Conservation (phyloP, 2,888 invertebrate genomes). For the Baronia brevicornis region DNA sequence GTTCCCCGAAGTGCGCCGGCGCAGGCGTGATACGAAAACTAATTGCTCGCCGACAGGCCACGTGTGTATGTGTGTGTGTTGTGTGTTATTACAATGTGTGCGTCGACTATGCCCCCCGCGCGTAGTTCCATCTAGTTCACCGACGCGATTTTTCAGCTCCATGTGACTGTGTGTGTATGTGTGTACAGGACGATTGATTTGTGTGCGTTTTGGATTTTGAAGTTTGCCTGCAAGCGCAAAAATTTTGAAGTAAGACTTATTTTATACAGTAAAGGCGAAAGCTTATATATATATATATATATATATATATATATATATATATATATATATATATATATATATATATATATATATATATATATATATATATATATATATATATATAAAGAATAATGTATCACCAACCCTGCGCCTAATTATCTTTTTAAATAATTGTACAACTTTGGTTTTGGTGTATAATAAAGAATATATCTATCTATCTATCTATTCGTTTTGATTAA, state of each 20-base stretch:
- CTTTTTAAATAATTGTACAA: too few relatives aligned
- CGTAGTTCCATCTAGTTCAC: slow-evolving; percentile 13
- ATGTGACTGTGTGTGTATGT: slow-evolving; percentile 8
- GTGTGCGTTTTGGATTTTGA: slow-evolving; percentile 10
- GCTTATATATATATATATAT: too few relatives aligned
- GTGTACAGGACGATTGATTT: neutral
- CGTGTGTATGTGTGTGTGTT: slow-evolving; percentile 26
- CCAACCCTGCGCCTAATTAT: too few relatives aligned
- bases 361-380: too few relatives aligned
- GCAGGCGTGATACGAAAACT: slow-evolving; percentile 50
- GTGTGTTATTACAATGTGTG: slow-evolving; percentile 23
- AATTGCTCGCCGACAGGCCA: slow-evolving; percentile 25
- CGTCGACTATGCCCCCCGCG: slow-evolving; percentile 12
- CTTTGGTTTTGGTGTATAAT: too few relatives aligned
- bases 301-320: too few relatives aligned
- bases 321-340: too few relatives aligned
- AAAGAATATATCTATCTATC: too few relatives aligned
- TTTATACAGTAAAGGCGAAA: too few relatives aligned
- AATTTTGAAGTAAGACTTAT: slow-evolving; percentile 12
- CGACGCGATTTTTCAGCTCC: slow-evolving; percentile 8
- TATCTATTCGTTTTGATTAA: too few relatives aligned
- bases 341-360: too few relatives aligned
- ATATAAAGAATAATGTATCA: too few relatives aligned
- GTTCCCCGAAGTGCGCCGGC: slow-evolving; percentile 49
- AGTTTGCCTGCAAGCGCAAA: slow-evolving; percentile 5